A percentile compares a stretch with the other conserved stretches of the same genome.
Evolutionary conservation across 2,888 invertebrate genomes (phyloP).

Genomic region (Limenitis arthemis): DNA sequence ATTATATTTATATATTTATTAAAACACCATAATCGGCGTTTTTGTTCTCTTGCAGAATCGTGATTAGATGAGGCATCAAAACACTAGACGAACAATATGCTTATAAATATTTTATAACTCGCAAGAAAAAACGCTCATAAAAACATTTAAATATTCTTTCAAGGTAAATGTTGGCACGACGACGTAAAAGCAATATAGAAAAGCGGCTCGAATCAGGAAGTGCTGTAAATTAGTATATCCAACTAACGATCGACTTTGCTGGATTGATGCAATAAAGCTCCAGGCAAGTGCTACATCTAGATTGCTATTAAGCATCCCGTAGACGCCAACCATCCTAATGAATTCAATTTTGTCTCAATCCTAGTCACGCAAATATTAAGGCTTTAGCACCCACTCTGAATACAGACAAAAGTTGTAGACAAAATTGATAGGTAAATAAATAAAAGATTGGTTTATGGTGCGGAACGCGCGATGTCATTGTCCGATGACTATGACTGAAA

Average conservation of each 20-base stretch:
- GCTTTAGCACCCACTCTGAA: background rate
- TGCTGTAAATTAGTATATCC: conserved; percentile 44
- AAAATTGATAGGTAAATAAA: conserved; percentile 17
- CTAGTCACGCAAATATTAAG: conserved; percentile 10
- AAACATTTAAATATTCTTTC: conserved; percentile 53
- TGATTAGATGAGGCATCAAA: conserved; percentile 55
- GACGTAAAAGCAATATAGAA: conserved; percentile 55
- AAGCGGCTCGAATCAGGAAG: conserved; percentile 59
- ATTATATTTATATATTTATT: conserved; percentile 29
- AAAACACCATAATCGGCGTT: conserved; percentile 42
- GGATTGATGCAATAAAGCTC: conserved; percentile 21
- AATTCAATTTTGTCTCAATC: conserved; percentile 12
- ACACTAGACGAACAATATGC: conserved; percentile 59
- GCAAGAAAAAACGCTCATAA: conserved; percentile 45
- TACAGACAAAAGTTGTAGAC: conserved; percentile 30
- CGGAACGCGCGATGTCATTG: conserved; percentile 69
- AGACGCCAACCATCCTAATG: conserved; percentile 8
- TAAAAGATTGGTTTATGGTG: conserved; percentile 62
- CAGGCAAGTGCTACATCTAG: conserved; percentile 10
- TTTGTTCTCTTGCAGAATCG: conserved; percentile 47
- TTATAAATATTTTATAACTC: conserved; percentile 59
- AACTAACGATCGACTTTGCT: conserved; percentile 38
- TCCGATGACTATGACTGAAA: conserved; percentile 55
- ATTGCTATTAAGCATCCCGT: conserved; percentile 13
- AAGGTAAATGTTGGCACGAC: conserved; percentile 64